Percentiles rank a stretch among this genome's conserved stretches.
phyloP scores from a whole-genome alignment of 2,797 vertebrate genomes.

The Danio choprae region DNA sequence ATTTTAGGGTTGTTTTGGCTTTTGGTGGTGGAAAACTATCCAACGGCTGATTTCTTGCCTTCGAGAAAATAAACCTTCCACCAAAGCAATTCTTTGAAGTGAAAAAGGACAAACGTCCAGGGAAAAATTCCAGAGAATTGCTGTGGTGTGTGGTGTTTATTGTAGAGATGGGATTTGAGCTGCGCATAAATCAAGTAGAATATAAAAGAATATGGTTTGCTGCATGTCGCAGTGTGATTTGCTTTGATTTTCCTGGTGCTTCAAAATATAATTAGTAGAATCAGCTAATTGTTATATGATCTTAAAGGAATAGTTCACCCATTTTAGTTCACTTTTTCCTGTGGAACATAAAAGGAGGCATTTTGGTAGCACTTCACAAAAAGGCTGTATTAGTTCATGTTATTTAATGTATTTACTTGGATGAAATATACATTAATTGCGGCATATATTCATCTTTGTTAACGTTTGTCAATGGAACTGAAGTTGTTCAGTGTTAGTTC shows the following conservation, averaged over 20 bases:
- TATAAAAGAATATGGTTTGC: conserved; percentile 68
- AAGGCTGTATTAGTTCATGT: too few relatives aligned
- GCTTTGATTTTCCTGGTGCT: not conserved
- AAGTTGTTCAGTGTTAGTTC: too few relatives aligned
- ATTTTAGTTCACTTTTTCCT: not conserved
- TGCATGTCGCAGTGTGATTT: conserved; percentile 55
- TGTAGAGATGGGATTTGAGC: conserved; percentile 54
- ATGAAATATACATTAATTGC: too few relatives aligned
- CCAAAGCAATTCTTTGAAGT: conserved; percentile 52
- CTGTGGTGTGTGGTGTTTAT: conserved; percentile 34
- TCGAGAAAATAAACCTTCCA: conserved; percentile 33
- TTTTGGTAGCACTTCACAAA: not conserved
- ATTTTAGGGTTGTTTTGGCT: not conserved
- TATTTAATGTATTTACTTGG: too few relatives aligned
- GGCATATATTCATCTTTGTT: too few relatives aligned
- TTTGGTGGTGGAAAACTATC: conserved; percentile 57
- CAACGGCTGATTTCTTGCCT: conserved; percentile 21
- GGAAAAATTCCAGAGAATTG: conserved; percentile 42
- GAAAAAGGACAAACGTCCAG: conserved; percentile 10
- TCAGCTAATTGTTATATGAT: not conserved
- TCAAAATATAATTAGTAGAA: not conserved
- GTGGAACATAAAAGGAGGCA: not conserved
- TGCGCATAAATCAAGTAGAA: conserved; percentile 51
- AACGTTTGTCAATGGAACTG: too few relatives aligned
- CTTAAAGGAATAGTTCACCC: conserved; percentile 25